A percentile compares a stretch with the other conserved stretches of the same genome.
Conservation (phyloP, 2,113 vertebrate genomes). For the Melanotaenia duboulayi region DNA sequence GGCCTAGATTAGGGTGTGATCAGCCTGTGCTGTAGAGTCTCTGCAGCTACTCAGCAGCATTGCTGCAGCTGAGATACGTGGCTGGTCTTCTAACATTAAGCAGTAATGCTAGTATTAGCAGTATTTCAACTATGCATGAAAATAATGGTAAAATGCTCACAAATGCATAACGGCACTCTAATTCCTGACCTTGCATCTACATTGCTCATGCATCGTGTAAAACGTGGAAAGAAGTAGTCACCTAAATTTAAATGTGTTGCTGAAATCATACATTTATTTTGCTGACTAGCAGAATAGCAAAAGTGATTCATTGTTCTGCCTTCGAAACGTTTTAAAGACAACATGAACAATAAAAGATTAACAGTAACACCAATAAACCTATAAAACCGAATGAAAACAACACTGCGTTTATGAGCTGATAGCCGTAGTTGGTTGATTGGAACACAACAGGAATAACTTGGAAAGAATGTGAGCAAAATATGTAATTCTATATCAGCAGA, state of each 20-base stretch:
- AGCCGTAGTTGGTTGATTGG: too few relatives aligned
- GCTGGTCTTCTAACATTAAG: conserved; percentile 13
- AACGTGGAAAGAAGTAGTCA: background rate
- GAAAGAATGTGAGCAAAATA: background rate
- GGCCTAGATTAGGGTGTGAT: conserved; percentile 52
- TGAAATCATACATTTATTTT: conserved; percentile 1
- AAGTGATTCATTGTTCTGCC: background rate
- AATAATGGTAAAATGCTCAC: background rate
- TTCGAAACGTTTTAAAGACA: conserved; percentile 9
- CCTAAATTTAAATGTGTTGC: background rate
- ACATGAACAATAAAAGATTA: background rate
- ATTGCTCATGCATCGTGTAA: background rate
- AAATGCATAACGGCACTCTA: background rate
- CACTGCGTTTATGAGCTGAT: background rate
- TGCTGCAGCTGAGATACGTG: conserved; percentile 21
- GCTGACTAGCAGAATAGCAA: background rate
- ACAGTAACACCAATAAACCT: background rate
- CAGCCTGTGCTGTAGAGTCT: conserved; percentile 28
- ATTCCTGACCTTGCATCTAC: background rate
- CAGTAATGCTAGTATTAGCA: background rate
- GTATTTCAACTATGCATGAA: background rate
- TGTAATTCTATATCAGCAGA: background rate
- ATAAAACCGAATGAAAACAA: background rate
- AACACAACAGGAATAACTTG: too few relatives aligned
- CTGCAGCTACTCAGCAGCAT: conserved; percentile 36